A percentile compares a stretch with the other conserved stretches of the same genome.
These are phyloP conservation scores for Halocaridina rubra DNA, from an alignment of 2,888 invertebrate species.

Conservation along the genomic window DNA sequence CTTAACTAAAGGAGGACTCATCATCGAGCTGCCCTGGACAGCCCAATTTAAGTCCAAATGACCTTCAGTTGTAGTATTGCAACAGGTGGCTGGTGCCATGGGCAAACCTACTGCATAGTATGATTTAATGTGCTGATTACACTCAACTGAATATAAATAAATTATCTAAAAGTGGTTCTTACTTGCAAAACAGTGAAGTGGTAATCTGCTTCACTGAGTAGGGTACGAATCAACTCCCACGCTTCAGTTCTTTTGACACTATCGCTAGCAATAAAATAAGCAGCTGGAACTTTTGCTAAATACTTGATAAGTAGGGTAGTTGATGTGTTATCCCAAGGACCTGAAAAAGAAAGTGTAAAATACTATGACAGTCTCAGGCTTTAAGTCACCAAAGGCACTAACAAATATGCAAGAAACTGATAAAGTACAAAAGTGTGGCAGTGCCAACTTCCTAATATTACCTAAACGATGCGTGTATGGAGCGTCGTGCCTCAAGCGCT, in stretches of 20 bases:
- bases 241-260: not conserved
- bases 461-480: constrained; percentile 17
- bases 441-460: not conserved
- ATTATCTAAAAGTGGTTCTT: too few species aligned
- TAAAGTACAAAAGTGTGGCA: too few species aligned
- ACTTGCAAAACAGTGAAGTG: not conserved
- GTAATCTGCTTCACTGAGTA: not conserved
- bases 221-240: not conserved
- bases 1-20: too few species aligned
- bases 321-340: not conserved
- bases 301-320: not conserved
- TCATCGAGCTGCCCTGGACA: too few species aligned
- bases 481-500: constrained; percentile 11
- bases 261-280: not conserved
- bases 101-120: too few species aligned
- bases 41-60: too few species aligned
- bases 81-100: too few species aligned
- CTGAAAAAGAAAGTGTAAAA: not conserved
- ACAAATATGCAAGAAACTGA: too few species aligned
- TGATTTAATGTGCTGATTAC: too few species aligned
- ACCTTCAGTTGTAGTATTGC: too few species aligned
- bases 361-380: not conserved
- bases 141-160: too few species aligned
- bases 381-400: too few species aligned
- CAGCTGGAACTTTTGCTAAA: not conserved